Evolutionary conservation across 2,113 vertebrate genomes (phyloP).

Genomic region (Syngnathoides biaculeatus): DNA sequence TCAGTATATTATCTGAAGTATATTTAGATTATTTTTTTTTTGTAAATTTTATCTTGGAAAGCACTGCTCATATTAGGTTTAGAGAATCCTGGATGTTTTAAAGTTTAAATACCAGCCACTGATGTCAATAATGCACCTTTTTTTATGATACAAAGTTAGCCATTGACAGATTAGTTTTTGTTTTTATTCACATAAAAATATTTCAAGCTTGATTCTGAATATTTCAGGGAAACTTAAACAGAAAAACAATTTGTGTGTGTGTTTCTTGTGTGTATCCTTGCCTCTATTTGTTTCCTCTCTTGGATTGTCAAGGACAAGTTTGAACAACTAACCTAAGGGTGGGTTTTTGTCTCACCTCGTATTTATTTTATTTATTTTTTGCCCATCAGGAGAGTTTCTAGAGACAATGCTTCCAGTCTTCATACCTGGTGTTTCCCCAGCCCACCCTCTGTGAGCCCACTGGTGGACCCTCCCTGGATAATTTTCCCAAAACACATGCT

Average conservation of each 20-base stretch:
- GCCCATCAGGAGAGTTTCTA: neutral
- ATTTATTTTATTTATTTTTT: neutral
- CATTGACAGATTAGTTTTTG: neutral
- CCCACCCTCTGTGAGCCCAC: slow-evolving; percentile 24
- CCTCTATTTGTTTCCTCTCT: neutral
- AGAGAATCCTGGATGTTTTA: no score
- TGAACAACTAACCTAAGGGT: neutral
- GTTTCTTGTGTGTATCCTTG: neutral
- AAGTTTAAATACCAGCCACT: neutral
- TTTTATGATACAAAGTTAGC: neutral
- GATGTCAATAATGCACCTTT: neutral
- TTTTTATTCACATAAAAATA: neutral
- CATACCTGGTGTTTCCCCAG: slow-evolving; percentile 12
- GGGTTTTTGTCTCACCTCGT: neutral
- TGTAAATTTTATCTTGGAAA: no score
- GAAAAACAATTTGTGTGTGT: neutral
- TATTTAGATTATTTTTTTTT: no score
- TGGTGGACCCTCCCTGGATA: slow-evolving; percentile 35
- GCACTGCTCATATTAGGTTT: neutral
- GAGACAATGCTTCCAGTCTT: neutral
- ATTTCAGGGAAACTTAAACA: neutral
- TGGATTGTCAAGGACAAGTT: neutral
- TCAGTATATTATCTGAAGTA: no score
- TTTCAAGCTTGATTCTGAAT: neutral
- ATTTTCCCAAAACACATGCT: slow-evolving; percentile 50